phyloP scores from a whole-genome alignment of 2,797 vertebrate genomes.

The Acanthurus tractus region DNA sequence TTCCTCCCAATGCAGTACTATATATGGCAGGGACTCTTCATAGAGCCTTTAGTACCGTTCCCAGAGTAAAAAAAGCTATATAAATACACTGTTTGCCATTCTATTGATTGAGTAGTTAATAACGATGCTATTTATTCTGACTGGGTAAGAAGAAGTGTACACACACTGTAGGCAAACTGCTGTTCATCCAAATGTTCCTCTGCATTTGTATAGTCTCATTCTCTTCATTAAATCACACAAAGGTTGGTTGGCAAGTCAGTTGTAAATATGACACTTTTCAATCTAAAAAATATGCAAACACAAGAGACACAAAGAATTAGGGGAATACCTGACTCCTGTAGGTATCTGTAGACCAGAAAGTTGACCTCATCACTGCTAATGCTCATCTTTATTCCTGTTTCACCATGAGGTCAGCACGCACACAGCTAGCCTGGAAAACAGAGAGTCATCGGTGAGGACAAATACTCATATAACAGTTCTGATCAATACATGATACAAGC shows the following conservation, averaged over 20 bases:
- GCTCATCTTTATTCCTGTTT: conserved; percentile 99
- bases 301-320: not conserved
- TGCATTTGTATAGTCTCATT: not conserved
- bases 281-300: not conserved
- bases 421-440: conserved; percentile 89
- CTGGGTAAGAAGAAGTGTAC: not conserved
- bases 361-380: conserved; percentile 99
- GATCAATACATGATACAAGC: not conserved
- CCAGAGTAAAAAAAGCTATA: not conserved
- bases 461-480: not conserved
- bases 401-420: conserved; percentile 99
- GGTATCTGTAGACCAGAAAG: conserved; percentile 99
- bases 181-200: not conserved
- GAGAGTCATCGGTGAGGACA: conserved; percentile 23
- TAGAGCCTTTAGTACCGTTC: not conserved
- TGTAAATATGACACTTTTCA: not conserved
- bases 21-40: not conserved
- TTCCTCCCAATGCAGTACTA: not conserved
- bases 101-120: not conserved
- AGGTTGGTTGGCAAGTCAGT: too few relatives aligned
- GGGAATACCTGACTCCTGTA: conserved; percentile 96
- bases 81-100: not conserved
- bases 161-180: not conserved
- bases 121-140: not conserved
- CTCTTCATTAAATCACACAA: not conserved